Conservation (phyloP, 2,113 vertebrate species). For the Orthonyx spaldingii region DNA sequence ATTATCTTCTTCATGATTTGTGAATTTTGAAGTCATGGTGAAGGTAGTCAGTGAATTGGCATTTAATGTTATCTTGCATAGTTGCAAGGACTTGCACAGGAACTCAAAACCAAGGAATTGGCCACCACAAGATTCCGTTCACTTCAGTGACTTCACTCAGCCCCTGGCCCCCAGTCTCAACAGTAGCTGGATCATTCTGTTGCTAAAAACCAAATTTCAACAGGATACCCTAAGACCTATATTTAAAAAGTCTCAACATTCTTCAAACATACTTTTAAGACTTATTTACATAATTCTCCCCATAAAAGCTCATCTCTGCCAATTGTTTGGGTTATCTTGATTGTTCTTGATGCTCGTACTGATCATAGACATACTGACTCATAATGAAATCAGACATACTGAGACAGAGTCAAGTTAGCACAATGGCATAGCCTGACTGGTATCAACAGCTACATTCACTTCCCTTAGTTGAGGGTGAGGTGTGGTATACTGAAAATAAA, state of each 20-base stretch:
- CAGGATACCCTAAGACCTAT: not conserved
- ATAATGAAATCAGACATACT: not conserved
- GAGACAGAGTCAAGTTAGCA: not conserved
- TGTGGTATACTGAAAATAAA: not conserved
- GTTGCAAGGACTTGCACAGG: not conserved
- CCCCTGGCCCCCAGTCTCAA: not conserved
- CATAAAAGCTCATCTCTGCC: not conserved
- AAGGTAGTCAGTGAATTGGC: not conserved
- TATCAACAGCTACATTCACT: not conserved
- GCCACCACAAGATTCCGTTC: not conserved
- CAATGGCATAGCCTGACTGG: not conserved
- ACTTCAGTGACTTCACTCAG: not conserved
- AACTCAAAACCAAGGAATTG: not conserved
- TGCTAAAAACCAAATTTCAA: not conserved
- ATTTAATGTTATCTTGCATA: not conserved
- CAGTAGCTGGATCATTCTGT: not conserved
- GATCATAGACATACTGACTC: not conserved
- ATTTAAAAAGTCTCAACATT: not conserved
- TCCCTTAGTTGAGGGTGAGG: not conserved
- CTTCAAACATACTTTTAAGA: not conserved
- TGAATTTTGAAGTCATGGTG: not conserved
- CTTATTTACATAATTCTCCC: accelerated
- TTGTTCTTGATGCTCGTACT: not conserved
- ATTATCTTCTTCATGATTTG: not conserved
- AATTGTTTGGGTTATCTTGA: not conserved